These are phyloP conservation scores for Dascillus cervinus DNA, from an alignment of 2,888 invertebrate species.

Conservation along the genomic window DNA sequence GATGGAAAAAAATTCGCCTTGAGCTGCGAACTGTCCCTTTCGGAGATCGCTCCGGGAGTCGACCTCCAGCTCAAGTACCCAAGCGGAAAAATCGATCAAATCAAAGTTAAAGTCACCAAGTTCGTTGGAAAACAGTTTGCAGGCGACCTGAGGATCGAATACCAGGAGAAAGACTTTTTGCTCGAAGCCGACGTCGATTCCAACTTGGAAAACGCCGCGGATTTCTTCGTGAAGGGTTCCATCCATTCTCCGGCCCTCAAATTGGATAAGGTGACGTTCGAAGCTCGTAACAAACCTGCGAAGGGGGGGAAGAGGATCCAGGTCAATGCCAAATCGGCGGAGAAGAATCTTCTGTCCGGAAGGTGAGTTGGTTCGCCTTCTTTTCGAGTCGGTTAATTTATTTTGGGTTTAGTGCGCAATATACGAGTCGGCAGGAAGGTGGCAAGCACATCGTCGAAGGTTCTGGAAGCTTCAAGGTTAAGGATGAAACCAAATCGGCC, in stretches of 20 bases:
- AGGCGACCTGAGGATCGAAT: too few species aligned
- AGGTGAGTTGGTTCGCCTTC: conserved; percentile 33
- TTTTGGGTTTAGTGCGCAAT: conserved; percentile 50
- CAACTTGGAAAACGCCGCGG: conserved; percentile 53
- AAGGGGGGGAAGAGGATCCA: conserved; percentile 55
- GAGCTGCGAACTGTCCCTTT: conserved; percentile 47
- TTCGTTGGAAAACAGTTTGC: conserved; percentile 53
- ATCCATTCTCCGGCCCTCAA: conserved; percentile 58
- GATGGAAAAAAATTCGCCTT: conserved; percentile 54
- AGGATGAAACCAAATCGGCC: conserved; percentile 58
- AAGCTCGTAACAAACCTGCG: conserved; percentile 55
- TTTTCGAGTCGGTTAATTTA: conserved; percentile 1
- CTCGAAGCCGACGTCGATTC: conserved; percentile 49
- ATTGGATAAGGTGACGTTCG: conserved; percentile 55
- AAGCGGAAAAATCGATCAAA: conserved; percentile 36
- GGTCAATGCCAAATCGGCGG: conserved; percentile 55
- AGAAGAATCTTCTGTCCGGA: conserved; percentile 62
- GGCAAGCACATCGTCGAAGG: conserved; percentile 68
- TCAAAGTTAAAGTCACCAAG: conserved; percentile 41
- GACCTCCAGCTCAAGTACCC: conserved; percentile 52
- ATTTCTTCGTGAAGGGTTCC: conserved; percentile 53
- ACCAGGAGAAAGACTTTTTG: conserved; percentile 39
- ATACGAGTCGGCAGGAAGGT: conserved; percentile 62
- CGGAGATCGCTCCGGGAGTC: conserved; percentile 48
- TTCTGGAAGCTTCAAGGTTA: conserved; percentile 62